phyloP scores from a whole-genome alignment of 2,888 invertebrate genomes.

The Craniophora ligustri region DNA sequence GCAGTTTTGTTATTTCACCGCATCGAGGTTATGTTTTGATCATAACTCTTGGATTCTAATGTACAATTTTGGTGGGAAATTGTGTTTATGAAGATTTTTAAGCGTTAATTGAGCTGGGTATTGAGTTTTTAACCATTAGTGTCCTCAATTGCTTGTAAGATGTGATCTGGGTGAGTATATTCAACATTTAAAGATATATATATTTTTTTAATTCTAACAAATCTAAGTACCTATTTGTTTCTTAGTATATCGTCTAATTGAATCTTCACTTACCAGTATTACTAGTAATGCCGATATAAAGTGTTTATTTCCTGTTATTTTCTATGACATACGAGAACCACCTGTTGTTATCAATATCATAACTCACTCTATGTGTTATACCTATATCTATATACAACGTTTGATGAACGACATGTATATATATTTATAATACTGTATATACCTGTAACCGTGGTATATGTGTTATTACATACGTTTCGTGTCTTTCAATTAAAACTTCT shows the following conservation, averaged over 20 bases:
- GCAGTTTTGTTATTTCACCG: conserved; percentile 33
- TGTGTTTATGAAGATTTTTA: conserved; percentile 21
- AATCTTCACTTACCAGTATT: not conserved
- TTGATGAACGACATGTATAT: conserved; percentile 9
- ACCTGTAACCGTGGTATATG: too few species aligned
- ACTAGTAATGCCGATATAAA: conserved; percentile 1
- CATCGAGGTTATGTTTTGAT: conserved; percentile 48
- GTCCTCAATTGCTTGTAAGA: conserved; percentile 32
- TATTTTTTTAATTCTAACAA: not conserved
- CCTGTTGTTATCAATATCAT: conserved; percentile 64
- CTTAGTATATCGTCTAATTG: not conserved
- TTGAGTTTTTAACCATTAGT: conserved; percentile 5
- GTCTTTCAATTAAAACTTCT: too few species aligned
- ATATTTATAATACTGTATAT: not conserved
- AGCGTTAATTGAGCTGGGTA: not conserved
- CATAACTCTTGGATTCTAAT: conserved; percentile 13
- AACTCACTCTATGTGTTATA: conserved; percentile 23
- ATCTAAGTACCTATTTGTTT: not conserved
- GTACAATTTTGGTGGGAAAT: conserved; percentile 53
- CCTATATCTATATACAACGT: not conserved
- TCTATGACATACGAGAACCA: conserved; percentile 60
- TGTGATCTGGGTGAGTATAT: conserved; percentile 46
- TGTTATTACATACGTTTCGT: too few species aligned
- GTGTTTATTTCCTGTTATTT: conserved; percentile 23
- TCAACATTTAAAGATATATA: not conserved